phyloP scores from a whole-genome alignment of 2,797 vertebrate species.

The Sternotherus odoratus region DNA sequence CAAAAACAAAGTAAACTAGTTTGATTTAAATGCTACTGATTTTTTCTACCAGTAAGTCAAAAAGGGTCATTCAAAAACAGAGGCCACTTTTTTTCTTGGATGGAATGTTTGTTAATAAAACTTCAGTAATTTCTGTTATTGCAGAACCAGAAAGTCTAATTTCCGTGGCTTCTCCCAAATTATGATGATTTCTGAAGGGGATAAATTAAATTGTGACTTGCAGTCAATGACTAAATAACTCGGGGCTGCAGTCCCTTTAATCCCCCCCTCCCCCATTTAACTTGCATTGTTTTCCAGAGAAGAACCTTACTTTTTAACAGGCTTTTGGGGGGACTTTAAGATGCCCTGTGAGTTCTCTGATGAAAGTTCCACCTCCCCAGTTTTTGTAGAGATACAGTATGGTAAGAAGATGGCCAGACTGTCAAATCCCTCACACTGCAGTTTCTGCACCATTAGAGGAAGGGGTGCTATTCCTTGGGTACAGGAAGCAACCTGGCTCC shows the following conservation, averaged over 20 bases:
- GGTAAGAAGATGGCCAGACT: not conserved
- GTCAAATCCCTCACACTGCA: not conserved
- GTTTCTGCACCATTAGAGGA: not conserved
- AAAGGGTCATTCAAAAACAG: not conserved
- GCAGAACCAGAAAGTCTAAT: not conserved
- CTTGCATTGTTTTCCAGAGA: not conserved
- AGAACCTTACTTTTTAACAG: not conserved
- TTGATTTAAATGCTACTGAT: conserved; percentile 8
- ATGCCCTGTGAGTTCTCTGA: not conserved
- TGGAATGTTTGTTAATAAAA: not conserved
- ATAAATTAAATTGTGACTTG: not conserved
- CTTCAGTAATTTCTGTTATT: not conserved
- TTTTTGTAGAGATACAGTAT: not conserved
- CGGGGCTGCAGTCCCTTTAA: not conserved
- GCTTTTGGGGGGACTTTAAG: not conserved
- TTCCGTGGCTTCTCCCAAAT: not conserved
- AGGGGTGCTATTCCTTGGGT: not conserved
- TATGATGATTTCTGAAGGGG: not conserved
- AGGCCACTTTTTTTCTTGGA: not conserved
- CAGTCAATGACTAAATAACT: not conserved
- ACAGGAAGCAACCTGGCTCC: not conserved
- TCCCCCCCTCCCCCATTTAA: not conserved
- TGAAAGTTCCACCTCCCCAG: not conserved
- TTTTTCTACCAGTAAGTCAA: not conserved
- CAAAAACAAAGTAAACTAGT: not conserved